Base-by-base conservation (phyloP, 1,140 invertebrate species). In the Brachionus calyciflorus region DNA sequence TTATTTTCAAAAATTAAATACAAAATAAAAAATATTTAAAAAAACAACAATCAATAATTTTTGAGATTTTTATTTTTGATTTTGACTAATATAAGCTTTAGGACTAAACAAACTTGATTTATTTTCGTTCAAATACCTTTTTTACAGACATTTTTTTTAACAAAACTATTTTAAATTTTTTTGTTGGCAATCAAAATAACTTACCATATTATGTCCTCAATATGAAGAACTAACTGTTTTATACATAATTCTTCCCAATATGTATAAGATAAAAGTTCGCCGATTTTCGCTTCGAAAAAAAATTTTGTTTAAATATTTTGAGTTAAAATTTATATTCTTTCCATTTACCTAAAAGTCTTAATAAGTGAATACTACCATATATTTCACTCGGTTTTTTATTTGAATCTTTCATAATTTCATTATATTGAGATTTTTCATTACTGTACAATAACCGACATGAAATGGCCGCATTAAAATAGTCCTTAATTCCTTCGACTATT, bases 201-300 rank as follows among this genome's bases (percentile, higher is more conserved):
- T 51, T 51, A 70, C 65, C 28, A 46, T 14, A 49, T 73, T 6
- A 55, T 9, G 30, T 73, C 69, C 40, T 73, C 69, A 51, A 73
- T 49, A 33, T 73, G 48, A 49, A 55, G 33, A 51, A 73, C 37
- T 24, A 73, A 55, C 33, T 73, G 69, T 41, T 73, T 73, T 14
- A 49, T 73, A 37, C 69, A 51, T 10, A 51, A n/a, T 55, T 73
- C 69, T 21, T 73, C 69, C 69, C 69, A 73, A 41, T 51, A 73
- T 1, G 69, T 73, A 55, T 73, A 73, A n/a, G 69, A 73, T 49
- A 73, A 41, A 24, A 73, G 17, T 17, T 73, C 46, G 17, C 69
- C 69, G 6, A 73, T 49, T 30, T 73, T 73, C 9, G 51, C 69
- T 65, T 65, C 12, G 49, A 49, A 73, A 30, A 65, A 1, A 24